Evolutionary conservation across 2,113 vertebrate species (phyloP), one percentile per base, ranked within the genome.

Genomic region (Plestiodon gilberti): DNA sequence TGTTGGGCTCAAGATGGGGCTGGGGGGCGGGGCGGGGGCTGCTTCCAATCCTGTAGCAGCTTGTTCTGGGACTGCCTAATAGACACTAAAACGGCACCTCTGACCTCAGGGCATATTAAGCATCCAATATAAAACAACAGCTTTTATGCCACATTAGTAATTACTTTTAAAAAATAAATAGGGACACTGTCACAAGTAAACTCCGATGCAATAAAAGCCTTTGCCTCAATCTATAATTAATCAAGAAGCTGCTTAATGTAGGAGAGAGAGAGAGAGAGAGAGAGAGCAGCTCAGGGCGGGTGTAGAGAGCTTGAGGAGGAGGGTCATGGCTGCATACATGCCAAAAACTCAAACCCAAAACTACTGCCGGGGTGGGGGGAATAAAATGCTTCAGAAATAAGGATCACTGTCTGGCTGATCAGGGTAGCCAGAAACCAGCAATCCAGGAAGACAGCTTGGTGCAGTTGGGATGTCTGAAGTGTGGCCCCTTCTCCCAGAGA

Each of bases 171-270:
- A 81, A 81, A 81, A 57, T 59, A 82, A 82, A 71, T 57, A 57
- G 67, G 79, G 67, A 22, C 81, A 28, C 28, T 15, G 15, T 82
- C 81, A 55, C 48, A 59, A 82, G 81, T 35, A 82, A 82, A 82
- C 67, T 70, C 65, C n/a, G 17, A 55, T 57, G 67, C 67, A 71
- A 38, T 82, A 82, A 82, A 71, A 82, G 81, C 67, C 35, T 71
- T 65, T 82, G 22, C 64, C 52, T 70, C 81, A 35, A 70, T 71
- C 81, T 82, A 71, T 71, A 57, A 71, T 82, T 82, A 82, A 82
- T 82, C 81, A 82, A 70, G 81, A 17, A 38, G 43, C 67, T 38
- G 52, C 81, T 82, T 82, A 70, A 82, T 70, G 81, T 71, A 71
- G 52, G 33, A 43, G n/a, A 71, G 57, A 57, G 81, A 38, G 48